These are phyloP conservation scores for Boulengerochromis microlepis DNA, from an alignment of 2,113 vertebrate genomes.

Conservation along the genomic window DNA sequence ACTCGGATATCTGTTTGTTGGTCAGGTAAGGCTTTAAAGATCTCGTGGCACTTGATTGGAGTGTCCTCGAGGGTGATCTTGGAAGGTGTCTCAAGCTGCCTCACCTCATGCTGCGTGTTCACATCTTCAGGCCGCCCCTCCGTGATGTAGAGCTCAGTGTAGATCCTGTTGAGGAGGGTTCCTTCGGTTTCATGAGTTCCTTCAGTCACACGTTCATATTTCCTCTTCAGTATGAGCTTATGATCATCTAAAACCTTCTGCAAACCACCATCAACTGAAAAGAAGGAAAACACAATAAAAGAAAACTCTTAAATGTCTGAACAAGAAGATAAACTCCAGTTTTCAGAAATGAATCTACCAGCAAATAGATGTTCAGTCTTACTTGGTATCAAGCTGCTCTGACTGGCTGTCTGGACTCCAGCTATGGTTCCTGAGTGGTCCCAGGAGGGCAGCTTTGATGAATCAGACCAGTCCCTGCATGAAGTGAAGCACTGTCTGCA, in stretches of 20 bases:
- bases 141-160: neutral
- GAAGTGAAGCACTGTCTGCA: neutral
- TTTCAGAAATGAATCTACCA: neutral
- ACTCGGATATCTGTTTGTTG: neutral
- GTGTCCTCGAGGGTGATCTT: neutral
- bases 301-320: neutral
- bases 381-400: neutral
- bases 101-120: conserved; percentile 16
- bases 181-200: neutral
- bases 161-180: neutral
- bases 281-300: neutral
- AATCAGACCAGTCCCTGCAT: neutral
- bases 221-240: accelerated
- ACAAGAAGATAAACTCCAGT: neutral
- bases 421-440: neutral
- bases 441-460: neutral
- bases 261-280: neutral
- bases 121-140: neutral
- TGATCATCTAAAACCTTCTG: neutral
- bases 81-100: neutral
- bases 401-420: neutral
- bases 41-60: neutral
- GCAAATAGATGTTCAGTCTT: neutral
- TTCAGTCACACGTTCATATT: neutral
- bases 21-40: neutral